Evolutionary conservation across 1,140 invertebrate genomes (phyloP).

Genomic region (Acromyrmex heyeri): DNA sequence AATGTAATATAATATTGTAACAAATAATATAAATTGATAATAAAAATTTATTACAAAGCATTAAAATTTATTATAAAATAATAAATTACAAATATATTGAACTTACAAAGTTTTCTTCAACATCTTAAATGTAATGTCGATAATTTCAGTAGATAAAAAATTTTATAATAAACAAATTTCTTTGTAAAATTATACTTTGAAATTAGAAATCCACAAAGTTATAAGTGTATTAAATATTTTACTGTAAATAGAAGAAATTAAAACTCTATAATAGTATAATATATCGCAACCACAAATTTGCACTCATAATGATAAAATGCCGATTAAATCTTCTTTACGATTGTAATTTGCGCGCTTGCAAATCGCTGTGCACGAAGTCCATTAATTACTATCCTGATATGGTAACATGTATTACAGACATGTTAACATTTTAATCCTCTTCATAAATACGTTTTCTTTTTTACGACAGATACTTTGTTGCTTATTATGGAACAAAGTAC

Average conservation of each 20-base stretch:
- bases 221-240: neutral
- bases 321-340: constrained; percentile 37
- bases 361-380: neutral
- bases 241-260: neutral
- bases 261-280: neutral
- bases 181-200: neutral
- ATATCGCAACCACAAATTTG: constrained; percentile 2
- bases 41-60: neutral
- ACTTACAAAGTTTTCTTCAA: neutral
- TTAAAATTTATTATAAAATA: too few species aligned
- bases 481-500: constrained; percentile 14
- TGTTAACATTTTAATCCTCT: constrained; percentile 50
- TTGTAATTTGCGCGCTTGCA: constrained; percentile 32
- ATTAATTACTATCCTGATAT: constrained; percentile 29
- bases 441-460: constrained; percentile 65
- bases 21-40: neutral
- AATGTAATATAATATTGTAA: neutral
- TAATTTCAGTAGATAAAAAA: neutral
- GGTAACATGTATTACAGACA: constrained; percentile 1
- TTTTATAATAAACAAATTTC: constrained; percentile 19
- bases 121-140: neutral
- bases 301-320: neutral
- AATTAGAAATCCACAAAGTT: neutral
- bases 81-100: neutral
- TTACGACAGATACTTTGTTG: constrained; percentile 47